Base-by-base conservation (phyloP, 2,797 vertebrate species). In the Phrynocephalus forsythii region DNA sequence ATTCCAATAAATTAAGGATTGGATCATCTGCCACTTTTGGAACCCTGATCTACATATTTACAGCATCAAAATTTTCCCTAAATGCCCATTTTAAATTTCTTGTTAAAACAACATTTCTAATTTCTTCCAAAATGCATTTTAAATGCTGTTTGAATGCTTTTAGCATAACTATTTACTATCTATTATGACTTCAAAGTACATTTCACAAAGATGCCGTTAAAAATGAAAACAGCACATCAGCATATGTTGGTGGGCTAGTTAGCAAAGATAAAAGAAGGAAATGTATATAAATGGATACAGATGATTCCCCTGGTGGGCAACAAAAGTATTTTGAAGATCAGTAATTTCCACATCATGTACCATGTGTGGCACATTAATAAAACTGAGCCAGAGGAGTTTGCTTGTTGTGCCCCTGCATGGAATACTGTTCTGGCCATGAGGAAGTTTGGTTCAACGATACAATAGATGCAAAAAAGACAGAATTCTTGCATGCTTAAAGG, bases 111-210 rank as follows among this genome's bases (percentile, higher is more conserved):
- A 5, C 20, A 18, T 68, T 85, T 68, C 28, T 78, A 78, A 68
- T 85, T 85, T 68, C 44, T 85, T 85, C 84, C 75, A 85, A 85
- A 85, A 52, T 50, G 75, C 48, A 78, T 50, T 77, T 85, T 68
- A 50, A 78, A 78, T 78, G 75, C 75, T 22, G 44, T 69, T 68
- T 85, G 16, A 67, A 48, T 67, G 73, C 60, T 85, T 85, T 85
- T 44, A 63, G 33, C 6, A 20, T 63, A 77, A 77, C 28, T 78
- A n/a, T 78, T 85, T 79, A 48, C 66, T 56, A 69, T 85, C 84
- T 78, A 52, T 78, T 77, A 68, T 20, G n/a, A 38, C 63, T 85
- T 69, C 44, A 52, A 85, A 79, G 60, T 79, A 52, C 75, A 68
- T 78, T 82, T 76, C 33, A 79, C 63, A 85, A 85, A 78, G 38